Evolutionary conservation across 2,797 vertebrate species (phyloP), one percentile per base, ranked within the genome.

Genomic region (Fistularia tabacaria): DNA sequence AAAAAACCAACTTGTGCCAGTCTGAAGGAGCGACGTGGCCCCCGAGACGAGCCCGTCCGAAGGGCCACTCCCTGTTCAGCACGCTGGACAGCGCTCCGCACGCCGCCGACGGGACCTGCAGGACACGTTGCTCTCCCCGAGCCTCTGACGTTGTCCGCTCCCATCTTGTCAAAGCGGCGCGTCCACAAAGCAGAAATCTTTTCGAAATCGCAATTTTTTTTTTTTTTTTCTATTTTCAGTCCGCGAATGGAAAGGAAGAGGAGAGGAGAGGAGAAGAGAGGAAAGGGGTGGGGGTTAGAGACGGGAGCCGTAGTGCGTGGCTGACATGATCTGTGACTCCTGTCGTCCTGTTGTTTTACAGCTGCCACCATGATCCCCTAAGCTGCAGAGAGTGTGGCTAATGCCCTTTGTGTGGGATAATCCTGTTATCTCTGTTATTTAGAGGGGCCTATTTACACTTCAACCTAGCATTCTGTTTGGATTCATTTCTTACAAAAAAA

Each of bases 391-490:
- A 89, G 83, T 87, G 86, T 87, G 84, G 80, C 79, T 91, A 89
- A 90, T 89, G 86, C 85, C 88, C 88, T 91, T 91, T 91, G 90
- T 91, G 87, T 88, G 74, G 69, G 83, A 86, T 91, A 91, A 92
- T 91, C 90, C 91, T 73, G 82, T 90, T 90, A 91, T 90, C 87
- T 84, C 77, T 84, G 88, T 85, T 87, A 89, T 87, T 90, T 89
- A 91, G 86, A 88, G 25, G 73, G 86, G 88, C 88, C 87, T 82
- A 85, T 91, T 91, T 87, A 86, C 84, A 89, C 80, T 79, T 75
- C 62, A 81, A 67, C 62, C 74, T 63, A 51, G 76, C 62, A 49
- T 83, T 86, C 71, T 66, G 51, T 74, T 82, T 82, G 73, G 55
- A 83, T 81, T 85, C 57, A 73, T 68, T 73, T 74, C 52, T 76